A percentile compares a stretch with the other conserved stretches of the same genome.
phyloP scores from a whole-genome alignment of 2,797 vertebrate species.

The Mallotus villosus region DNA sequence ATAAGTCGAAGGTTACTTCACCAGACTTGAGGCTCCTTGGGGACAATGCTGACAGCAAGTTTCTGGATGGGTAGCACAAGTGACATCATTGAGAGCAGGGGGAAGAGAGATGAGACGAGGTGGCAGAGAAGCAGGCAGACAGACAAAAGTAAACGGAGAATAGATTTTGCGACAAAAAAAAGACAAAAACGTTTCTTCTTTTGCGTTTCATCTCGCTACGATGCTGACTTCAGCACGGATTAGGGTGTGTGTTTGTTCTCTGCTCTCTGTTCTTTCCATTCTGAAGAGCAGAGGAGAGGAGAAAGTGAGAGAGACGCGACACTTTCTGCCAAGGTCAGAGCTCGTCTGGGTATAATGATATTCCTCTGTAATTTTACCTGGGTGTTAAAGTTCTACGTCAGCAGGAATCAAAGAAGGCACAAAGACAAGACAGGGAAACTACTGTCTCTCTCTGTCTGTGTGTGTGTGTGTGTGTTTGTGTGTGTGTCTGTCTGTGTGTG shows the following conservation, averaged over 20 bases:
- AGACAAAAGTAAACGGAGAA: conserved; percentile 30
- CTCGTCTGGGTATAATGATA: conserved; percentile 68
- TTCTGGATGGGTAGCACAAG: conserved; percentile 66
- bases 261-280: conserved; percentile 47
- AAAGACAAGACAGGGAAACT: not conserved
- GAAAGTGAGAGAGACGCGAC: conserved; percentile 34
- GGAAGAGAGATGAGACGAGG: conserved; percentile 45
- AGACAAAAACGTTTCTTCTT: conserved; percentile 38
- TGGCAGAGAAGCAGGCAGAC: conserved; percentile 15
- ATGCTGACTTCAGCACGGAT: conserved; percentile 74
- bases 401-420: conserved; percentile 48
- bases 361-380: conserved; percentile 71
- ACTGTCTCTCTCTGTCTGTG: conserved; percentile 9
- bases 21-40: conserved; percentile 60
- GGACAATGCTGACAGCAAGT: conserved; percentile 71
- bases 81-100: conserved; percentile 60
- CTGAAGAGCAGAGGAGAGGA: conserved; percentile 38
- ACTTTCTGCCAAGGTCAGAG: conserved; percentile 66
- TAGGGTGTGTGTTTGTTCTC: conserved; percentile 69
- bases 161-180: conserved; percentile 44
- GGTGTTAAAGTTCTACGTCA: conserved; percentile 51
- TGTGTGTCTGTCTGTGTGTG: conserved; percentile 7
- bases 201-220: conserved; percentile 67
- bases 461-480: conserved; percentile 12
- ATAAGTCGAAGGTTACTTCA: conserved; percentile 68